Evolutionary conservation across 2,797 vertebrate species (phyloP), one percentile per base, ranked within the genome.

Genomic region (Hybognathus amarus): DNA sequence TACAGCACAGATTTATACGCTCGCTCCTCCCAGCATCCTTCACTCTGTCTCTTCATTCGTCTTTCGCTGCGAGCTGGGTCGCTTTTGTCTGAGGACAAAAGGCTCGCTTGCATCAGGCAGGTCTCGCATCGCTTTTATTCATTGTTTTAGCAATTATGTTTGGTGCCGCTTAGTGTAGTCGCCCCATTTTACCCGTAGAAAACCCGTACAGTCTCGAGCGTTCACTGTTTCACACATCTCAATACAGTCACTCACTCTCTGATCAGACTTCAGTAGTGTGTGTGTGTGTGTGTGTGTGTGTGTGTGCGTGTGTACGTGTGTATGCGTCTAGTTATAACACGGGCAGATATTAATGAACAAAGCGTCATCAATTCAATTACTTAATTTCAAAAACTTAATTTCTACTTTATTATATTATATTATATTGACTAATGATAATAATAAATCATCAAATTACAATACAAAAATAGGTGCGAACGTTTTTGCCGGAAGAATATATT

Each of bases 21-120:
- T 64, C 45, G 6, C 74, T 54, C 83, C 75, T 80, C 84, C 56
- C 79, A n/a, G 33, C 64, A 69, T 76, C 73, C 81, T 80, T 83
- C 36, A 54, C 71, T 78, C 50, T 64, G 40, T 40, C 42, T 36
- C 64, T 68, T 17, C 74, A 59, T 24, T 87, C 84, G 73, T 83
- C 80, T 67, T 85, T 71, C 75, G 69, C 82, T 54, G 89, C 24
- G 91, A 86, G 87, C 88, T 75, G 88, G 88, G 85, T 91, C 89
- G 90, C 70, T 82, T 93, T 85, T 91, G 90, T n/a, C 91, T 89
- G 88, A 88, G 82, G 89, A 86, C 87, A 89, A 90, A n/a, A 93
- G 85, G 87, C 88, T 88, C 33, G 82, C 91, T 94, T 91, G 93
- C 89, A 91, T 88, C 88, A 85, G 86, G 85, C 0, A 7, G 79